These are phyloP conservation scores for Drosophila kikkawai DNA, from an alignment of 1,140 invertebrate species.

Conservation along the genomic window DNA sequence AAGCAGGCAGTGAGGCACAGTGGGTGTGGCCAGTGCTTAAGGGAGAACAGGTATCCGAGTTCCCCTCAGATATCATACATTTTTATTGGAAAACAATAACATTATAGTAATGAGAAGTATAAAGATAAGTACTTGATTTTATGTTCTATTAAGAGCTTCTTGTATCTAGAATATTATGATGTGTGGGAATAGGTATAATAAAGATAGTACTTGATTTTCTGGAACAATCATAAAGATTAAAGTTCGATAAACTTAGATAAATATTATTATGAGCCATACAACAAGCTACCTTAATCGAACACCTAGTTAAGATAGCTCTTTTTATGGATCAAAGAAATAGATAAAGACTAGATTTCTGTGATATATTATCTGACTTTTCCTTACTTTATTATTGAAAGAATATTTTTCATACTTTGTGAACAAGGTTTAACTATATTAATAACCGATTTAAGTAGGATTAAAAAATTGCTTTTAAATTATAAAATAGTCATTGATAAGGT, in stretches of 20 bases:
- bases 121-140: conserved; percentile 11
- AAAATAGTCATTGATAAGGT: too few relatives aligned
- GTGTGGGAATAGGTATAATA: background rate
- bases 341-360: background rate
- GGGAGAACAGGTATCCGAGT: background rate
- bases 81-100: conserved; percentile 11
- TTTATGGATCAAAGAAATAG: background rate
- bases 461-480: too few relatives aligned
- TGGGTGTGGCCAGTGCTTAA: conserved; percentile 22
- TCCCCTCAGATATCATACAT: background rate
- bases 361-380: background rate
- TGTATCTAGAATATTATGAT: background rate
- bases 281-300: too few relatives aligned
- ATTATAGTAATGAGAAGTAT: background rate
- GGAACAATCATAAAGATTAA: background rate
- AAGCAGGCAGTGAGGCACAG: conserved; percentile 26
- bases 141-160: background rate
- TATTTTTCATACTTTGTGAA: too few relatives aligned
- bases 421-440: too few relatives aligned
- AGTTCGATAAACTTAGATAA: background rate
- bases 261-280: too few relatives aligned
- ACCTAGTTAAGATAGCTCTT: too few relatives aligned
- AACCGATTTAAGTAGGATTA: too few relatives aligned
- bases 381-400: background rate
- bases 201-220: conserved; percentile 2